Percentiles rank a stretch among this genome's conserved stretches.
phyloP scores from a whole-genome alignment of 2,797 vertebrate species.

The Sebastiscus albofasciatus region DNA sequence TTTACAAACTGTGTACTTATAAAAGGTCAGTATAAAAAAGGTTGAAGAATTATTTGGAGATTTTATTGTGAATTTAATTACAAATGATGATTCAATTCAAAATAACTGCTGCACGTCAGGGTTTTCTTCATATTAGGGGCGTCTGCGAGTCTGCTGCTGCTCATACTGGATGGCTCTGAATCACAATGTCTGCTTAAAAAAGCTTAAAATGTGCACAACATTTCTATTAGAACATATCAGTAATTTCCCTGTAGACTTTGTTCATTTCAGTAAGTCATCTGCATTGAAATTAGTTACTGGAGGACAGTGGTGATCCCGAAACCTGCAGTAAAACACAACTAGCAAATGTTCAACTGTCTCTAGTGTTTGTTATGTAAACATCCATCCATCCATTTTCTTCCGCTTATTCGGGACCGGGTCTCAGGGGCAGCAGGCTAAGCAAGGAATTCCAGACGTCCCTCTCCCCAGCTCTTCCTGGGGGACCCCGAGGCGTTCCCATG shows the following conservation, averaged over 20 bases:
- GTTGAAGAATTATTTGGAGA: neutral
- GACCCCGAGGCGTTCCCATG: no score
- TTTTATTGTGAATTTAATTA: neutral
- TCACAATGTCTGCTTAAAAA: neutral
- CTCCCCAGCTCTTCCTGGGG: no score
- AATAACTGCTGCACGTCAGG: neutral
- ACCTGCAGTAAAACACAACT: neutral
- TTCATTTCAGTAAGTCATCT: neutral
- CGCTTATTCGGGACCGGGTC: no score
- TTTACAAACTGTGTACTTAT: neutral
- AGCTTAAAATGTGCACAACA: neutral
- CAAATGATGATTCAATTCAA: neutral
- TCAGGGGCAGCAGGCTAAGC: no score
- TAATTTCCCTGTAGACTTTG: neutral
- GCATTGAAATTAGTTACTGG: neutral
- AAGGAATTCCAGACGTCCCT: no score
- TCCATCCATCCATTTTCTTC: no score
- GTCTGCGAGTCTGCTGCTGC: neutral
- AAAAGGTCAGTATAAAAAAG: neutral
- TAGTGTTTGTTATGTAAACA: neutral
- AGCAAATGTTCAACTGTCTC: neutral
- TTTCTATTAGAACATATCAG: neutral
- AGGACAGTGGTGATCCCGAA: neutral
- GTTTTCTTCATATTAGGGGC: neutral
- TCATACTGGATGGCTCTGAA: neutral